Conservation (phyloP, 2,888 invertebrate genomes). For the Pristionchus fissidentatus region DNA sequence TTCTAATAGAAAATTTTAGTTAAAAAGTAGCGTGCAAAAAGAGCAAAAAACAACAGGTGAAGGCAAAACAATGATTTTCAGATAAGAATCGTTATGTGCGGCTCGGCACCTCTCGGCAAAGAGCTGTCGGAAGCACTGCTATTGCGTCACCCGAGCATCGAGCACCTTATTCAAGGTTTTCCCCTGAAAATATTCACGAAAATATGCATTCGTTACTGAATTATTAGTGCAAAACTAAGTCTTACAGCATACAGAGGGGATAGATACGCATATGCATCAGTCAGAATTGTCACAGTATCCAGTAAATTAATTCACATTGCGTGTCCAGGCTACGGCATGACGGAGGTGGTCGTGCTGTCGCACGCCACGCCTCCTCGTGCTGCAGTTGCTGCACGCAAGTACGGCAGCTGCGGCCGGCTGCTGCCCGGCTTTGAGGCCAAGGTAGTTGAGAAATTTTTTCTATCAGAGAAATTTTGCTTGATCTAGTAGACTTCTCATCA, state of each 20-base stretch:
- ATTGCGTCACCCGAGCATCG: constrained; percentile 62
- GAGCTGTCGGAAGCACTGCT: constrained; percentile 60
- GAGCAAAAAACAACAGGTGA: neutral
- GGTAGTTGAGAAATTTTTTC: constrained; percentile 37
- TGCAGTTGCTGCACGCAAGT: constrained; percentile 6
- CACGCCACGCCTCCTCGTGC: constrained; percentile 59
- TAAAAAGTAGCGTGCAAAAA: neutral
- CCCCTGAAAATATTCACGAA: no score
- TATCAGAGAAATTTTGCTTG: neutral
- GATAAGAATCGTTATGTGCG: constrained; percentile 65
- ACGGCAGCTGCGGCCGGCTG: constrained; percentile 64
- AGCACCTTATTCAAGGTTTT: constrained; percentile 70
- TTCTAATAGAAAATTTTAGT: no score
- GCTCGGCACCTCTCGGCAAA: constrained; percentile 63
- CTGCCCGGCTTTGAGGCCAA: constrained; percentile 65
- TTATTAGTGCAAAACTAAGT: no score
- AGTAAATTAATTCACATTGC: neutral
- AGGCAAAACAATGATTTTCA: neutral
- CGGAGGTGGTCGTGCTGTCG: constrained; percentile 66
- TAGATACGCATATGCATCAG: no score
- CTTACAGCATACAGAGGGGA: no score
- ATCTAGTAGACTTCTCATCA: neutral
- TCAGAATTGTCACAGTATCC: no score
- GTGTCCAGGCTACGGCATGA: constrained; percentile 69
- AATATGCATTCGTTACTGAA: no score